These are phyloP conservation scores for Leucoraja erinaceus DNA, from an alignment of 2,113 vertebrate genomes.

Conservation along the genomic window DNA sequence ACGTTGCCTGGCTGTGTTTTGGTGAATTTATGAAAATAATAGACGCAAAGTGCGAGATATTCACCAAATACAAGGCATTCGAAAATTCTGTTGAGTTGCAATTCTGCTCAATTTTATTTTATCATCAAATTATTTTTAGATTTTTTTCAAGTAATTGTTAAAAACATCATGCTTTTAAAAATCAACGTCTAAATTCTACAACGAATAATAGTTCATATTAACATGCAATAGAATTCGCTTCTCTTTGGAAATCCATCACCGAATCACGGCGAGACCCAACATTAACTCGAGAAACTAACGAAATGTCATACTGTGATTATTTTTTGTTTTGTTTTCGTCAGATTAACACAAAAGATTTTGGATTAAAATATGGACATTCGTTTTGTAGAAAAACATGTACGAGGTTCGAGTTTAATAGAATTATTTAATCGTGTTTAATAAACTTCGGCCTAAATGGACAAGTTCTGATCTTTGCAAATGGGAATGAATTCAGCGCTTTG, in stretches of 20 bases:
- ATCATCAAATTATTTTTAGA: too few relatives aligned
- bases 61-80: neutral
- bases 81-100: neutral
- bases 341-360: neutral
- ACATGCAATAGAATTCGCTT: neutral
- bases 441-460: neutral
- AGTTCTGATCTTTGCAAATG: neutral
- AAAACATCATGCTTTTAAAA: neutral
- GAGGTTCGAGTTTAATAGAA: neutral
- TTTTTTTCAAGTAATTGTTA: neutral
- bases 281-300: neutral
- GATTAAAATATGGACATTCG: neutral
- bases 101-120: neutral
- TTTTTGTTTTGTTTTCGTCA: neutral
- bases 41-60: neutral
- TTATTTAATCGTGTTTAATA: slow-evolving; percentile 10
- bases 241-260: neutral
- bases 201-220: neutral
- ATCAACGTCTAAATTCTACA: neutral
- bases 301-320: neutral
- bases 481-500: neutral
- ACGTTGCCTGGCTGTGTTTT: too few relatives aligned
- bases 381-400: neutral
- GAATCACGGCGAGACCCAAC: neutral
- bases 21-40: too few relatives aligned